Conservation (phyloP, 2,797 vertebrate species). For the Microctenopoma stevenorrisi region DNA sequence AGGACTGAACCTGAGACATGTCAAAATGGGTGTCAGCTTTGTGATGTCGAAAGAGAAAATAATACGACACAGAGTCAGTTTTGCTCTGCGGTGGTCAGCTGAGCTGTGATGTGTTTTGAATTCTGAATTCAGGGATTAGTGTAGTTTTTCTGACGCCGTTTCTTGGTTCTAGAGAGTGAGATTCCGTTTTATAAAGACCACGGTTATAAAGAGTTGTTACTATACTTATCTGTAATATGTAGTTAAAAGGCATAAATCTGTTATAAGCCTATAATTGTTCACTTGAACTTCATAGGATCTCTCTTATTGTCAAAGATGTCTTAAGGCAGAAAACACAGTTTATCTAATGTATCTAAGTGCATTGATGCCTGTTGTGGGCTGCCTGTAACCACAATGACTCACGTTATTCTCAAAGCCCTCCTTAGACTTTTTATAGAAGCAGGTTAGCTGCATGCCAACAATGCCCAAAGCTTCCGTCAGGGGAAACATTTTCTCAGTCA, state of each 20-base stretch:
- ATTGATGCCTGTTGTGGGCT: conserved; percentile 50
- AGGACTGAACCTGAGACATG: no score
- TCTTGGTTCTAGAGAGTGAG: neutral
- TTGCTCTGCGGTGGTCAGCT: no score
- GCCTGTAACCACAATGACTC: conserved; percentile 61
- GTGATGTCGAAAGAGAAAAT: no score
- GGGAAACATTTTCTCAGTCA: conserved; percentile 36
- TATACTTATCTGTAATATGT: conserved; percentile 5
- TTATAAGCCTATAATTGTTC: conserved; percentile 33
- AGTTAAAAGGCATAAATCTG: conserved; percentile 13
- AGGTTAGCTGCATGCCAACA: conserved; percentile 64
- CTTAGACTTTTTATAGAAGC: conserved; percentile 63
- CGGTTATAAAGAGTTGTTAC: neutral
- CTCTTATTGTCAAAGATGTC: conserved; percentile 16
- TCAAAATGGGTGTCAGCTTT: no score
- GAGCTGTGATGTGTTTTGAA: no score
- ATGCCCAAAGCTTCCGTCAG: conserved; percentile 55
- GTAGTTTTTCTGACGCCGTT: neutral
- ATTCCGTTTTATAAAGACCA: no score
- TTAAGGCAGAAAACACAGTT: conserved; percentile 48
- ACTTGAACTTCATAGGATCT: conserved; percentile 17
- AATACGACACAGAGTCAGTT: no score
- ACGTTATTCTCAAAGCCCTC: conserved; percentile 57
- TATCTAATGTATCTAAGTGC: conserved; percentile 51
- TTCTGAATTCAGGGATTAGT: no score